Evolutionary conservation across 2,888 invertebrate species (phyloP).

Genomic region (Cerceris ruficornis): DNA sequence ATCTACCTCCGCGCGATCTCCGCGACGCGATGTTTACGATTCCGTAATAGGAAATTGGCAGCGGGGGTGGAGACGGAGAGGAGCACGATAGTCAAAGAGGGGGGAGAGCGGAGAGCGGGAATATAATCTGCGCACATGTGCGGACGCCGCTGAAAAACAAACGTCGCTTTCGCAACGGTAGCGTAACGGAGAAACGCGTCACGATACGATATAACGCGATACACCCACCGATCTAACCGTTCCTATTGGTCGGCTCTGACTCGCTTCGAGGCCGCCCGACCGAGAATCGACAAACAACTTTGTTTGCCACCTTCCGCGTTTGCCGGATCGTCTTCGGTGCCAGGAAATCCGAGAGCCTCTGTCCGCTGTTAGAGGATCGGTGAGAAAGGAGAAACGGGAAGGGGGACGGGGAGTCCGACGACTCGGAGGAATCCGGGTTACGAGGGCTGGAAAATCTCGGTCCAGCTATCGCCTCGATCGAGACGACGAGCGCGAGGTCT

Average conservation of each 20-base stretch:
- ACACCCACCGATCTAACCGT: conserved; percentile 28
- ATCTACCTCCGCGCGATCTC: neutral
- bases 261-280: conserved; percentile 11
- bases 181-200: conserved; percentile 19
- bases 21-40: no score
- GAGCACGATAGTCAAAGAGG: neutral
- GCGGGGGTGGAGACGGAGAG: neutral
- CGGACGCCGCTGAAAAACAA: conserved; percentile 22
- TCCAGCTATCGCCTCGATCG: no score
- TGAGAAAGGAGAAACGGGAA: neutral
- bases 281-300: conserved; percentile 46
- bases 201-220: neutral
- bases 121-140: neutral
- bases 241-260: conserved; percentile 27
- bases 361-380: neutral
- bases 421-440: no score
- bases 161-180: conserved; percentile 33
- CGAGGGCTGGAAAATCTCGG: no score
- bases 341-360: neutral
- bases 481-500: no score
- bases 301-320: conserved; percentile 39
- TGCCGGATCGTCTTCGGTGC: neutral
- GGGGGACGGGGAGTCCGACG: no score
- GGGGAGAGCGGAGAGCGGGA: neutral
- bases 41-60: neutral